These are phyloP conservation scores for Trochalopteron elliotii DNA, from an alignment of 2,113 vertebrate genomes.

Conservation along the genomic window DNA sequence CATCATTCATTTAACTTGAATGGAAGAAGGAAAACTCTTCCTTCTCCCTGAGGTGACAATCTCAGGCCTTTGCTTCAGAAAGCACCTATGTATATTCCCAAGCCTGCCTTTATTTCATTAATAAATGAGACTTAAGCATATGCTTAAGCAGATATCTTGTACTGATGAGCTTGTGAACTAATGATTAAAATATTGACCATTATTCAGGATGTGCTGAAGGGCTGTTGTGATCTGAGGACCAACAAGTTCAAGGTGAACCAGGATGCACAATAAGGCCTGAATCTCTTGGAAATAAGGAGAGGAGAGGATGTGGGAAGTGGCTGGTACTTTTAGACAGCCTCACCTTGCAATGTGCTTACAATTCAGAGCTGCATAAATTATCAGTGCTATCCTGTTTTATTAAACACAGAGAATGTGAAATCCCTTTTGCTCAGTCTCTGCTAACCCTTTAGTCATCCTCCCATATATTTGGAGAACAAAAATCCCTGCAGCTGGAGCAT, in stretches of 20 bases:
- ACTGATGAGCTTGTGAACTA: background rate
- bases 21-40: background rate
- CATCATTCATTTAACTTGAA: background rate
- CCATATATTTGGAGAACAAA: slow-evolving; percentile 14
- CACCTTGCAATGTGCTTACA: background rate
- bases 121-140: background rate
- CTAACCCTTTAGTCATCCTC: background rate
- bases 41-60: background rate
- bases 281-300: background rate
- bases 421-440: background rate
- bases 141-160: background rate
- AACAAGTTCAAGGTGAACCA: background rate
- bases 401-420: background rate
- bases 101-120: background rate
- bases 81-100: background rate
- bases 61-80: background rate
- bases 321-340: background rate
- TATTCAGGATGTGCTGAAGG: background rate
- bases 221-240: background rate
- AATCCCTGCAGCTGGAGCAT: slow-evolving; percentile 15
- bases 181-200: background rate
- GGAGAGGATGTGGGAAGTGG: background rate
- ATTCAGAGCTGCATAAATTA: background rate
- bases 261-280: background rate
- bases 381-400: background rate